Conservation (phyloP, 2,113 vertebrate genomes). For the Spilogale gracilis region DNA sequence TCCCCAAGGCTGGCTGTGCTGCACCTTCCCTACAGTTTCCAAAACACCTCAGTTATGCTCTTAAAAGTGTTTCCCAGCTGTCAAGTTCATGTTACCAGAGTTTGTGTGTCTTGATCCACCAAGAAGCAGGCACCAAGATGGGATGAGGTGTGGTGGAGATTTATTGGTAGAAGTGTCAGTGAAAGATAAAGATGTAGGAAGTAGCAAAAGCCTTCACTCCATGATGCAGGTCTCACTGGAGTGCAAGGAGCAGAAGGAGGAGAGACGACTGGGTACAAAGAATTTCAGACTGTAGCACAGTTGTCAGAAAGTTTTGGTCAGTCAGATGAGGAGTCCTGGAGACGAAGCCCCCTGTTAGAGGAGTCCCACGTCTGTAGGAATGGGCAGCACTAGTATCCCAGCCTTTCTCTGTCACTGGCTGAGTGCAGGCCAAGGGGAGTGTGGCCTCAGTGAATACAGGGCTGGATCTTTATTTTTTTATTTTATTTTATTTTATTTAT, state of each 20-base stretch:
- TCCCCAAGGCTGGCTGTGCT: neutral
- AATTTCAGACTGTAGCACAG: neutral
- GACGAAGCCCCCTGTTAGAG: neutral
- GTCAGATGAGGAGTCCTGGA: neutral
- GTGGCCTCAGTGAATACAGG: neutral
- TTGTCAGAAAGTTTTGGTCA: neutral
- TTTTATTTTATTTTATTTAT: too few species aligned
- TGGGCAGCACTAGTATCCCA: neutral
- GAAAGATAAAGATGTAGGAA: neutral
- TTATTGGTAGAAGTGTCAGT: neutral
- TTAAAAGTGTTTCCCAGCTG: neutral
- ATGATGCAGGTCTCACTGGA: neutral
- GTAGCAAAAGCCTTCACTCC: neutral
- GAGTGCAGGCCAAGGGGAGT: neutral
- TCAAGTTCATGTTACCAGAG: neutral
- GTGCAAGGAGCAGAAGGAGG: neutral
- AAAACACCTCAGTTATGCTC: neutral
- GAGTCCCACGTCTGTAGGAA: neutral
- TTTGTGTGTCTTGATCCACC: neutral
- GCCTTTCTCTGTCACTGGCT: neutral
- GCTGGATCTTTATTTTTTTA: neutral
- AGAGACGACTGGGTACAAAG: neutral
- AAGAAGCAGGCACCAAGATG: neutral
- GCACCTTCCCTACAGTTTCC: neutral
- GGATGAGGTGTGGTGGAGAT: neutral